Percentiles rank a stretch among this genome's conserved stretches.
These are phyloP conservation scores for Heliconius ismenius DNA, from an alignment of 2,888 invertebrate species.

Conservation along the genomic window DNA sequence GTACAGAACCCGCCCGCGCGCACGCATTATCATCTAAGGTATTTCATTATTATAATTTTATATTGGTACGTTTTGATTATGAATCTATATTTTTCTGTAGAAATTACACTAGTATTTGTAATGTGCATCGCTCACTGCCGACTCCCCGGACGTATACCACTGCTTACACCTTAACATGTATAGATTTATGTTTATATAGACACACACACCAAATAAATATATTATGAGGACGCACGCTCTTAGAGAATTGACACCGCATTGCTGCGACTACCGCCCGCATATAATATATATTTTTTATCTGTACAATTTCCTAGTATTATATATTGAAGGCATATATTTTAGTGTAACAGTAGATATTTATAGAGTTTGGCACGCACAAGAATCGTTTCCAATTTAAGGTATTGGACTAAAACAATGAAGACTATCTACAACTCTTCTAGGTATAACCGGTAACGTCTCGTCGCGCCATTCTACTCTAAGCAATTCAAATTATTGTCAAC, in stretches of 20 bases:
- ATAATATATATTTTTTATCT: conserved; percentile 39
- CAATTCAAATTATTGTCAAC: conserved; percentile 42
- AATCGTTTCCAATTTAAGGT: conserved; percentile 42
- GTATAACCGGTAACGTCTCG: conserved; percentile 39
- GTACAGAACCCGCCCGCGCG: conserved; percentile 59
- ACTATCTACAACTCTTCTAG: conserved; percentile 48
- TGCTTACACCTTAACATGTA: conserved; percentile 73
- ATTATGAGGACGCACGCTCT: conserved; percentile 67
- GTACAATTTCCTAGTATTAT: conserved; percentile 40
- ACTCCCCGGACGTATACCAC: conserved; percentile 70
- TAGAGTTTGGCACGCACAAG: conserved; percentile 41
- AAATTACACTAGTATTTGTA: conserved; percentile 81
- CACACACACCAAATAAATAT: conserved; percentile 69
- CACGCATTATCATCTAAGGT: conserved; percentile 74
- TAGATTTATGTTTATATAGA: conserved; percentile 69
- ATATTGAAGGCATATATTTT: conserved; percentile 31
- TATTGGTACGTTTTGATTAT: conserved; percentile 89
- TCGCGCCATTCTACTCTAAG: conserved; percentile 39
- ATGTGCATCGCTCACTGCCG: conserved; percentile 71
- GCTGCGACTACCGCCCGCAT: conserved; percentile 59
- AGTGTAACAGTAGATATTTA: conserved; percentile 28
- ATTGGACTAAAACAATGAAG: conserved; percentile 48
- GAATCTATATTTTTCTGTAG: conserved; percentile 81
- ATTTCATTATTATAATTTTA: conserved; percentile 77
- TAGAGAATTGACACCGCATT: conserved; percentile 72